phyloP scores from a whole-genome alignment of 2,888 invertebrate genomes.

The Hemicrepidius hirtus region DNA sequence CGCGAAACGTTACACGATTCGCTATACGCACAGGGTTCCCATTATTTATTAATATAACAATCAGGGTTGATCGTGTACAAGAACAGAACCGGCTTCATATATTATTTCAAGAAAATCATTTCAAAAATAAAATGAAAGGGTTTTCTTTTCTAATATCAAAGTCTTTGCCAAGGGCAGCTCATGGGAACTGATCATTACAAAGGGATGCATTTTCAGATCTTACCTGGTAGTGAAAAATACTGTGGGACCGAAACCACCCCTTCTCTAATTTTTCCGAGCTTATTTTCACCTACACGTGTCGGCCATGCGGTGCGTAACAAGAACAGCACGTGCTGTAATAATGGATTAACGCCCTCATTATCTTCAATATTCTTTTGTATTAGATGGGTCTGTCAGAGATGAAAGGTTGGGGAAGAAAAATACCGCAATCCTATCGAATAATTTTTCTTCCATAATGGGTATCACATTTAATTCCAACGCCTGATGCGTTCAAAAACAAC shows the following conservation, averaged over 20 bases:
- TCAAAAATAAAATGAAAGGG: no score
- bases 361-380: slow-evolving; percentile 26
- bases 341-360: slow-evolving; percentile 49
- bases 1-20: slow-evolving; percentile 25
- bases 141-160: no score
- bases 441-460: slow-evolving; percentile 60
- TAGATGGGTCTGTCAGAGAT: slow-evolving; percentile 7
- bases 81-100: no score
- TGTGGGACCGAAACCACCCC: no score
- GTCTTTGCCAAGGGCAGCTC: no score
- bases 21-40: slow-evolving; percentile 2
- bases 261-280: no score
- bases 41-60: slow-evolving; percentile 23
- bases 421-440: slow-evolving; percentile 33
- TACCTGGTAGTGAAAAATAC: no score
- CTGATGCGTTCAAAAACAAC: slow-evolving; percentile 65
- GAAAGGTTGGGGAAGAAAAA: slow-evolving; percentile 25
- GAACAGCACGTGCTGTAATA: slow-evolving; percentile 51
- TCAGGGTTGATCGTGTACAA: slow-evolving; percentile 7
- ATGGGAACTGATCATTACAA: no score
- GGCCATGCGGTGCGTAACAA: slow-evolving; percentile 50
- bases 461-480: slow-evolving; percentile 63
- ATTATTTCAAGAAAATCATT: no score
- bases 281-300: slow-evolving; percentile 50
- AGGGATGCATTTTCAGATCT: no score